These are phyloP conservation scores for Apotomis betuletana DNA, from an alignment of 2,888 invertebrate genomes.

Conservation along the genomic window DNA sequence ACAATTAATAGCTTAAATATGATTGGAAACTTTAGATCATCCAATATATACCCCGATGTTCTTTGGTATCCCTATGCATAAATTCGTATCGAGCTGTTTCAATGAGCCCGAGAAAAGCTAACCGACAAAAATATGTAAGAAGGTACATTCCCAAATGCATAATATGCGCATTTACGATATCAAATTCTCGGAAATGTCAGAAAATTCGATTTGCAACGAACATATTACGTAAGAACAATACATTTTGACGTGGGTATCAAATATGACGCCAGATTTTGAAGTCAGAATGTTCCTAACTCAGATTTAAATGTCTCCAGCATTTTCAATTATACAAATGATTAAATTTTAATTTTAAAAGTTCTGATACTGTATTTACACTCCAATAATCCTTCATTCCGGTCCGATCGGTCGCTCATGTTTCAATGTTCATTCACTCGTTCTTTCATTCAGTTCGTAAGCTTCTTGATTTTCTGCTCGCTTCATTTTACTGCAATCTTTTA, in stretches of 20 bases:
- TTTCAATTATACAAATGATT: constrained; percentile 14
- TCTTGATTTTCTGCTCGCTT: constrained; percentile 26
- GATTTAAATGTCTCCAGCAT: not conserved
- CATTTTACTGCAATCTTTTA: constrained; percentile 15
- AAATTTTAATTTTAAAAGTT: constrained; percentile 16
- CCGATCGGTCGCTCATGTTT: constrained; percentile 34
- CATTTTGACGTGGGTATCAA: not conserved
- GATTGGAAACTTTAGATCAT: no score
- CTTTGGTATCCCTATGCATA: no score
- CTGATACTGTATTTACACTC: constrained; percentile 13
- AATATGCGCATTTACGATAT: no score
- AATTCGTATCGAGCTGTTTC: no score
- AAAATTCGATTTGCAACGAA: no score
- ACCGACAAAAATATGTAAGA: no score
- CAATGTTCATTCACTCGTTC: constrained; percentile 39
- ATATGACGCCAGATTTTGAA: constrained; percentile 1
- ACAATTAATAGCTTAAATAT: no score
- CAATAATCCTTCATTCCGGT: constrained; percentile 34
- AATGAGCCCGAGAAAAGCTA: no score
- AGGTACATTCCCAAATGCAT: no score
- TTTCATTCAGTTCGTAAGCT: constrained; percentile 34
- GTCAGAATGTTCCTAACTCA: not conserved
- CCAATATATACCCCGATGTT: no score
- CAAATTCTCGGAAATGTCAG: no score
- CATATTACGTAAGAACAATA: no score